phyloP scores from a whole-genome alignment of 2,888 invertebrate genomes.

The Stramonita haemastoma region DNA sequence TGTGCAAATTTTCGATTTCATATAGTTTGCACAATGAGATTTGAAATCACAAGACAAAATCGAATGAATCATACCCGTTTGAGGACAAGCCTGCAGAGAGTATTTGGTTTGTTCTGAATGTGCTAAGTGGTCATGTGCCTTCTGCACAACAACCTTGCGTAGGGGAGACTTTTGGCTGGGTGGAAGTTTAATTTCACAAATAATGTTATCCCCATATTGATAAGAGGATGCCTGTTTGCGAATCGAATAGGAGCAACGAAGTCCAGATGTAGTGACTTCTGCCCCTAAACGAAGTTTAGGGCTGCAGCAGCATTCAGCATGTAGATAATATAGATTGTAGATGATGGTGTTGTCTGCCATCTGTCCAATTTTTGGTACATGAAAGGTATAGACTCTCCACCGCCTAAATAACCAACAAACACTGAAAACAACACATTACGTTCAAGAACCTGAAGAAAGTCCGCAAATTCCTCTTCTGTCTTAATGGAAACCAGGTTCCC shows the following conservation, averaged over 20 bases:
- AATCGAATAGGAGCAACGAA: not conserved
- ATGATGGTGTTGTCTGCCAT: not conserved
- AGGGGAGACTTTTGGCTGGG: no score
- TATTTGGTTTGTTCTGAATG: not conserved
- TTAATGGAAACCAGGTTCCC: not conserved
- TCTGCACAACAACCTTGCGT: no score
- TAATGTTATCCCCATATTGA: no score
- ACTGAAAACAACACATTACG: no score
- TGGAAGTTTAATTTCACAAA: not conserved
- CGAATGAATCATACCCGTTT: not conserved
- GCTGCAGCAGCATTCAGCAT: not conserved
- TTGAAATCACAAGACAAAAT: not conserved
- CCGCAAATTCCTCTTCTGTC: not conserved
- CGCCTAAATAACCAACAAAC: not conserved
- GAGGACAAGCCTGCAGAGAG: not conserved
- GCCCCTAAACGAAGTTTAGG: no score
- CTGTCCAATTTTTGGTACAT: not conserved
- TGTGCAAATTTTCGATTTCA: not conserved
- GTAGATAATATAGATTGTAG: not conserved
- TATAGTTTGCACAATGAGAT: not conserved
- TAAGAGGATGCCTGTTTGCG: not conserved
- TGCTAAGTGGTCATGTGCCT: no score
- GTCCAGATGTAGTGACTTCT: not conserved
- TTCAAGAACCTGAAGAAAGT: not conserved
- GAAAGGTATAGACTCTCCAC: not conserved